Conservation (phyloP, 35 echinoderm and acorn worm genomes). For the Patiria miniata region DNA sequence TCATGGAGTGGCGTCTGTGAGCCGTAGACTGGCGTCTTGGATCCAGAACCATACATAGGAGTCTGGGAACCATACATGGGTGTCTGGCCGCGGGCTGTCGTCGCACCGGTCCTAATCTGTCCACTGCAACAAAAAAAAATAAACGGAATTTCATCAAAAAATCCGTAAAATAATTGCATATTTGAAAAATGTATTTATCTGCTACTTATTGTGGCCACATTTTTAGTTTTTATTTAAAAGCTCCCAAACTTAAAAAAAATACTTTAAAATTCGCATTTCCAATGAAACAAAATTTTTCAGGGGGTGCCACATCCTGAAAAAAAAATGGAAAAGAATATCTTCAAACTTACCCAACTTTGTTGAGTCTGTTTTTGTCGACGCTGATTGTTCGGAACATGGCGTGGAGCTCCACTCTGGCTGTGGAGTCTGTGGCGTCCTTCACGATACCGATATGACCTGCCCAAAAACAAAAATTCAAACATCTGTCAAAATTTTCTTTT, state of each 20-base stretch:
- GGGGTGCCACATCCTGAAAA: too few relatives aligned
- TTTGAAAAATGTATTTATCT: too few relatives aligned
- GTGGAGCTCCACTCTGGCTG: constrained; percentile 91
- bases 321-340: too few relatives aligned
- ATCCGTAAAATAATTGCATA: too few relatives aligned
- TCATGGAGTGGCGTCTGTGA: constrained; percentile 98
- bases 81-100: constrained; percentile 73
- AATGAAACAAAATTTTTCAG: not conserved
- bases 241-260: too few relatives aligned
- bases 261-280: too few relatives aligned
- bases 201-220: too few relatives aligned
- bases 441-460: constrained; percentile 98
- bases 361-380: constrained; percentile 84
- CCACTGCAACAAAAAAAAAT: constrained; percentile 42
- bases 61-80: constrained; percentile 96
- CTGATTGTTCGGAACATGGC: constrained; percentile 87
- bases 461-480: too few relatives aligned
- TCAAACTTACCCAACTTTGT: constrained; percentile 79
- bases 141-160: too few relatives aligned
- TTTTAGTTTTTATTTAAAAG: too few relatives aligned
- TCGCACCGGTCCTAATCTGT: constrained; percentile 66
- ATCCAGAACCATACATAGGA: constrained; percentile 93
- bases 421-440: constrained; percentile 96
- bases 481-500: too few relatives aligned
- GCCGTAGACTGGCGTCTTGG: constrained; percentile 92